Percentiles rank a stretch among this genome's conserved stretches.
Conservation (phyloP, 53 echinoderm and acorn worm genomes). For the Zoroaster sp. region DNA sequence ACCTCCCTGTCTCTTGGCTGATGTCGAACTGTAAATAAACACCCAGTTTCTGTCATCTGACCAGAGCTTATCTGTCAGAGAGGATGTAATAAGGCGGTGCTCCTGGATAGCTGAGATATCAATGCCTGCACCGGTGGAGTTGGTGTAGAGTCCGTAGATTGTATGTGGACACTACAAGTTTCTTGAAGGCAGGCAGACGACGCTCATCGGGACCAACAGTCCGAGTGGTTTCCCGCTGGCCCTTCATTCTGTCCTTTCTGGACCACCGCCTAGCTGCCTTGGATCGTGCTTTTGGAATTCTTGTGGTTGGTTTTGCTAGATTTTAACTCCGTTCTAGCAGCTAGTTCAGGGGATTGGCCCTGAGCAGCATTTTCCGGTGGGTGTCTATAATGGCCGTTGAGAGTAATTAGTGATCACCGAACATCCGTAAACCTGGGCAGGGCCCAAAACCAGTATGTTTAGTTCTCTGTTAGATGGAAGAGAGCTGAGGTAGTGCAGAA, state of each 20-base stretch:
- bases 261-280: not conserved
- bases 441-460: too few relatives aligned
- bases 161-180: not conserved
- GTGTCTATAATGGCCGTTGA: too few relatives aligned
- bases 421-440: too few relatives aligned
- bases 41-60: not conserved
- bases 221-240: not conserved
- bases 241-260: not conserved
- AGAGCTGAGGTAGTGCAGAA: too few relatives aligned
- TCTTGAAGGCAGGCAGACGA: not conserved
- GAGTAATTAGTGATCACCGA: too few relatives aligned
- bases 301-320: too few relatives aligned
- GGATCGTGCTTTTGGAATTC: too few relatives aligned
- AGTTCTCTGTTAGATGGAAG: too few relatives aligned
- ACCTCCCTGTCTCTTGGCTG: not conserved
- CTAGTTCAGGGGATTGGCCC: too few relatives aligned
- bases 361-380: too few relatives aligned
- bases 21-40: not conserved
- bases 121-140: not conserved
- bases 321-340: too few relatives aligned
- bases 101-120: not conserved
- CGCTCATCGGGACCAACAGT: not conserved
- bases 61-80: not conserved
- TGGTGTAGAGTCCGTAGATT: constrained; percentile 9
- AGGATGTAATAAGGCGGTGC: not conserved